Evolutionary conservation across 1,140 invertebrate species (phyloP).

Genomic region (Pantala flavescens): DNA sequence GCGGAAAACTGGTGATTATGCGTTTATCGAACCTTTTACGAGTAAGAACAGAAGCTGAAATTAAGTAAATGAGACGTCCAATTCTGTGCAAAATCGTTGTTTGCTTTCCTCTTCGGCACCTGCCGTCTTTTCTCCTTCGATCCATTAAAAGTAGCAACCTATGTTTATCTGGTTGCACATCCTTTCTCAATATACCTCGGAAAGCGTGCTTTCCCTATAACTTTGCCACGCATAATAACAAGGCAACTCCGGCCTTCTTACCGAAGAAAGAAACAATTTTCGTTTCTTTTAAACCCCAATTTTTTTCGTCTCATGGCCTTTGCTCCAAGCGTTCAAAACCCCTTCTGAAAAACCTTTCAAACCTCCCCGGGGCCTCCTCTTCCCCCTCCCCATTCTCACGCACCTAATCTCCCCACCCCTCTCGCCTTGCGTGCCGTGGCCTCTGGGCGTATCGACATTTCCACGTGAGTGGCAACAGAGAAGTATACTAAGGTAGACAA

Average conservation of each 20-base stretch:
- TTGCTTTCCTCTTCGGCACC: background rate
- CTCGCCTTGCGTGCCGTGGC: background rate
- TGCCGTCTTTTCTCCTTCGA: background rate
- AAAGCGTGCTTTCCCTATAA: no score
- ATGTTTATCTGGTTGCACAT: background rate
- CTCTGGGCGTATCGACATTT: slow-evolving; percentile 4
- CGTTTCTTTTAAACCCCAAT: no score
- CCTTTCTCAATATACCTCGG: background rate
- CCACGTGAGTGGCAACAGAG: background rate
- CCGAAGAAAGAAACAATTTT: no score
- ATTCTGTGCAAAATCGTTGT: background rate
- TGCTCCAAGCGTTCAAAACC: background rate
- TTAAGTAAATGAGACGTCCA: background rate
- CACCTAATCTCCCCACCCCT: background rate
- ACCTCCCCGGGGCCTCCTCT: background rate
- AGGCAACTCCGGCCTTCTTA: no score
- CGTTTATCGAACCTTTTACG: background rate
- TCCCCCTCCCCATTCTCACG: background rate
- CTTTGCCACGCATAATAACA: no score
- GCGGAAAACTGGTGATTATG: background rate
- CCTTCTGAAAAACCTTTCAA: background rate
- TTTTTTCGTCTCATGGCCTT: background rate
- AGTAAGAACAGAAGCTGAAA: background rate
- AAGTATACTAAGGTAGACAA: slow-evolving; percentile 10
- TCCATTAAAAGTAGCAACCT: background rate